Percentiles rank a stretch among this genome's conserved stretches.
phyloP scores from a whole-genome alignment of 1,140 invertebrate species.

The Adoxophyes honmai region DNA sequence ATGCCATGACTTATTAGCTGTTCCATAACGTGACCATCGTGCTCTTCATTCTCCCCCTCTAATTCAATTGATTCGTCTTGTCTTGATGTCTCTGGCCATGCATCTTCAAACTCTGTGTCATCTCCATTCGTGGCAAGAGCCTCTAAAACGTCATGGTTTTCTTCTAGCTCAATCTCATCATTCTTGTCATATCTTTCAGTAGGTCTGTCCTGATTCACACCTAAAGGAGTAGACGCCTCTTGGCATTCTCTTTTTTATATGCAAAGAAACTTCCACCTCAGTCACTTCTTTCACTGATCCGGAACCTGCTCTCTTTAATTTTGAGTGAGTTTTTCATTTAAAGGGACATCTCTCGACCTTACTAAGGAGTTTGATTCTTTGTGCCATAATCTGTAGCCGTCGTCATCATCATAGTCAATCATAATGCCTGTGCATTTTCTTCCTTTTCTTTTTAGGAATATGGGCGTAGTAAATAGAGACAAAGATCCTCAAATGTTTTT shows the following conservation, averaged over 20 bases:
- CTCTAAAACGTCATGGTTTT: background rate
- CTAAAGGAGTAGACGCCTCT: background rate
- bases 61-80: background rate
- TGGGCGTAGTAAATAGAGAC: conserved; percentile 31
- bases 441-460: conserved; percentile 33
- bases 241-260: background rate
- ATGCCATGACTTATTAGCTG: background rate
- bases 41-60: background rate
- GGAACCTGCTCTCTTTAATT: too few species aligned
- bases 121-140: background rate
- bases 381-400: conserved; percentile 10
- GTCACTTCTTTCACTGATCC: too few species aligned
- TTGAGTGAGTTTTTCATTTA: conserved; percentile 5
- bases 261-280: too few species aligned
- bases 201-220: too few species aligned
- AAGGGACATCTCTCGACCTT: conserved; percentile 15
- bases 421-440: conserved; percentile 18
- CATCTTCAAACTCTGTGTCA: background rate
- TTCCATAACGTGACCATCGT: background rate
- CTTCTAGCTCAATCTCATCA: background rate
- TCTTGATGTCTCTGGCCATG: background rate
- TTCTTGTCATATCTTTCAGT: background rate
- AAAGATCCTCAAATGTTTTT: conserved; percentile 14
- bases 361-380: background rate
- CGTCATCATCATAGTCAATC: conserved; percentile 15